These are phyloP conservation scores for Notolabrus celidotus DNA, from an alignment of 2,797 vertebrate species.

Conservation along the genomic window DNA sequence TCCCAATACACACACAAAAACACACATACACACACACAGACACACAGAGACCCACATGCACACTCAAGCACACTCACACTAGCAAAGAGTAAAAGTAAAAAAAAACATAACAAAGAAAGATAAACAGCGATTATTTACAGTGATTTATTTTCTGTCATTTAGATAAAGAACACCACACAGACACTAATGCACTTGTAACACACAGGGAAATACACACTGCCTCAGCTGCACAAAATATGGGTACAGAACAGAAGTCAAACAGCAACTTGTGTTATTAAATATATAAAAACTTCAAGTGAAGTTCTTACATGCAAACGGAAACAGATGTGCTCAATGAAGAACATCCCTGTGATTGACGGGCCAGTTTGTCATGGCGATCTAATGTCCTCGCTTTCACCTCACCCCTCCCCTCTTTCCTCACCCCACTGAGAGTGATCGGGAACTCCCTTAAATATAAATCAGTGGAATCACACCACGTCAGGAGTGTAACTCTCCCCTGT, in stretches of 20 bases:
- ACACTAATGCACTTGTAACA: background rate
- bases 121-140: slow-evolving; percentile 43
- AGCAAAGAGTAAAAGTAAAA: background rate
- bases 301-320: slow-evolving; percentile 12
- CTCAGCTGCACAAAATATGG: background rate
- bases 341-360: slow-evolving; percentile 63
- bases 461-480: slow-evolving; percentile 70
- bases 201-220: slow-evolving; percentile 1
- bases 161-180: slow-evolving; percentile 26
- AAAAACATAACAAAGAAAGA: slow-evolving; percentile 13
- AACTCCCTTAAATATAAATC: slow-evolving; percentile 83
- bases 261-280: background rate
- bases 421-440: slow-evolving; percentile 69
- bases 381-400: slow-evolving; percentile 70
- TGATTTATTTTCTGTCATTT: slow-evolving; percentile 36
- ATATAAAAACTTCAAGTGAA: background rate
- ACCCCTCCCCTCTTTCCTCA: slow-evolving; percentile 50
- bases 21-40: background rate
- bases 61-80: background rate
- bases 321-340: slow-evolving; percentile 29
- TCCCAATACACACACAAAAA: too few relatives aligned
- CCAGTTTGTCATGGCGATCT: slow-evolving; percentile 54
- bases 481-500: slow-evolving; percentile 73
- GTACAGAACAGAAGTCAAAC: slow-evolving; percentile 1
- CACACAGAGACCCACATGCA: background rate